phyloP scores from a whole-genome alignment of 2,113 vertebrate species.

The Antennarius striatus region DNA sequence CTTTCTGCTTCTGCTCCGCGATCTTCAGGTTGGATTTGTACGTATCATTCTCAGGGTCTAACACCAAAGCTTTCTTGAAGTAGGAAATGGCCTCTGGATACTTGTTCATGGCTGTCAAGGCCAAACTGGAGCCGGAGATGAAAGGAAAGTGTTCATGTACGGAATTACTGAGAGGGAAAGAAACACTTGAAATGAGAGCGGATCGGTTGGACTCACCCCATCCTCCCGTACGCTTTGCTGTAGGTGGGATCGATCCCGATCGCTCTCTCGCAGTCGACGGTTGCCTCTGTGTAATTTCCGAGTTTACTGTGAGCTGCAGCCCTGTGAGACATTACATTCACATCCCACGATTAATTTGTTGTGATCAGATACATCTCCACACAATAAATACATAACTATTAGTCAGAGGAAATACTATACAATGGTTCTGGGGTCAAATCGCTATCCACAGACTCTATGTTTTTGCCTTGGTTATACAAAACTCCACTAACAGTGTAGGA shows the following conservation, averaged over 20 bases:
- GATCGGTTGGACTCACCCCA: constrained; percentile 86
- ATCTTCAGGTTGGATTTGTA: constrained; percentile 97
- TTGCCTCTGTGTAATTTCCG: constrained; percentile 89
- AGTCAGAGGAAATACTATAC: too few species aligned
- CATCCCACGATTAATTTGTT: not conserved
- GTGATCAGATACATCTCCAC: too few species aligned
- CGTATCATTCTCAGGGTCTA: constrained; percentile 96
- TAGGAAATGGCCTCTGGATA: constrained; percentile 93
- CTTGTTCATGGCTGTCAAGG: constrained; percentile 92
- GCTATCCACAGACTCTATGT: too few species aligned
- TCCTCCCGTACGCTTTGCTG: constrained; percentile 97
- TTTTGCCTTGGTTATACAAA: too few species aligned
- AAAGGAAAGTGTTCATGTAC: not conserved
- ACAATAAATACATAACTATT: too few species aligned
- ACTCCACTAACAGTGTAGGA: too few species aligned
- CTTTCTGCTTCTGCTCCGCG: constrained; percentile 94
- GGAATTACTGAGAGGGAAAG: not conserved
- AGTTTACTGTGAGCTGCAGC: constrained; percentile 97
- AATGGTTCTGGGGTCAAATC: too few species aligned
- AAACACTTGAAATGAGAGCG: not conserved
- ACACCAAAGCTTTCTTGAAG: constrained; percentile 94
- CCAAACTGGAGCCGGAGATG: constrained; percentile 81
- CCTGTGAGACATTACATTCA: constrained; percentile 69
- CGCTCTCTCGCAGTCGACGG: constrained; percentile 92
- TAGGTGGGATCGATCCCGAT: constrained; percentile 94